Conservation (phyloP, 2,888 invertebrate genomes). For the Trichopoda pennipes region DNA sequence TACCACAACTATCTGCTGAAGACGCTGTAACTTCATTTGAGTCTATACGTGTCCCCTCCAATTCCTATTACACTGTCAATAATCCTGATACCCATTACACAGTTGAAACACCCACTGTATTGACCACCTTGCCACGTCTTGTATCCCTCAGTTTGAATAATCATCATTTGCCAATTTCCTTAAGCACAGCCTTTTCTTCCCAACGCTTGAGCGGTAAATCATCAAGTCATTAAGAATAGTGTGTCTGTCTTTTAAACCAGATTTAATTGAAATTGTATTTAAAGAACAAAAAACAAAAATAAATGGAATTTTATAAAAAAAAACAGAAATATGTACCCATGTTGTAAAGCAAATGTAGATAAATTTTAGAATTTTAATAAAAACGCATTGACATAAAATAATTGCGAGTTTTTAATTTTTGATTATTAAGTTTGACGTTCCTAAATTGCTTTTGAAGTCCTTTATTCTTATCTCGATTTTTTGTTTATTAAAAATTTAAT, state of each 20-base stretch:
- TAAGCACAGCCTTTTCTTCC: conserved; percentile 74
- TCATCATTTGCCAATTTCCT: conserved; percentile 72
- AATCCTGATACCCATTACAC: conserved; percentile 77
- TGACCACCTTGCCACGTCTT: conserved; percentile 71
- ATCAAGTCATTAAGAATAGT: conserved; percentile 54
- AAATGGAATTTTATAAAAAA: background rate
- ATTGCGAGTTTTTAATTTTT: conserved; percentile 15
- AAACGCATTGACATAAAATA: conserved; percentile 38
- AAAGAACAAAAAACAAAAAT: background rate
- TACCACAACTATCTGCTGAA: conserved; percentile 17
- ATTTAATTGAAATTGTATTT: conserved; percentile 22
- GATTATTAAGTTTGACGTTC: no score
- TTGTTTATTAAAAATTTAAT: no score
- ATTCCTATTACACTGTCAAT: conserved; percentile 76
- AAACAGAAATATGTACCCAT: background rate
- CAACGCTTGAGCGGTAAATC: conserved; percentile 69
- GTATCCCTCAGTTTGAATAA: conserved; percentile 55
- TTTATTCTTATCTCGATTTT: no score
- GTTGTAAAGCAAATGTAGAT: conserved; percentile 41
- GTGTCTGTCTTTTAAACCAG: conserved; percentile 12
- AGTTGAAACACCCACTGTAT: conserved; percentile 76
- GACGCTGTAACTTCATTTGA: conserved; percentile 50
- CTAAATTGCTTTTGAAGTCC: no score
- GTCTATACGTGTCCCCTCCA: conserved; percentile 74
- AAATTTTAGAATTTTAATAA: conserved; percentile 52